Percentiles rank a stretch among this genome's conserved stretches.
phyloP scores from a whole-genome alignment of 2,113 vertebrate species.

The Laticauda colubrina region DNA sequence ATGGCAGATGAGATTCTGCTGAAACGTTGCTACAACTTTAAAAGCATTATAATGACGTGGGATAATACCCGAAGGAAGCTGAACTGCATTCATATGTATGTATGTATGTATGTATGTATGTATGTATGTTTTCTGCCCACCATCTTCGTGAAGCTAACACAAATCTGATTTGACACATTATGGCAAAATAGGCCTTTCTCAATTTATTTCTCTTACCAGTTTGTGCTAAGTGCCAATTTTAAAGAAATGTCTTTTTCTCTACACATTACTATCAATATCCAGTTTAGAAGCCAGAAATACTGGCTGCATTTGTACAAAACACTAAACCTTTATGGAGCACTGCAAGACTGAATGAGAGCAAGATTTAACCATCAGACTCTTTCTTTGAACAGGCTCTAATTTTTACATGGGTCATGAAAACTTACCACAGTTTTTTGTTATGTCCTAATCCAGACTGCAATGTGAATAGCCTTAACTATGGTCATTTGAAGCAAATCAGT shows the following conservation, averaged over 20 bases:
- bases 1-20: too few species aligned
- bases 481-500: not conserved
- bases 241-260: constrained; percentile 33
- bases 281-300: not conserved
- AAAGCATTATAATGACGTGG: too few species aligned
- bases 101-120: too few species aligned
- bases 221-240: constrained; percentile 23
- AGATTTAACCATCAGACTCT: not conserved
- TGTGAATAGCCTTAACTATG: not conserved
- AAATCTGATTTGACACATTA: not conserved
- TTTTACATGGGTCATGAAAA: not conserved
- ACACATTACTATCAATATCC: constrained; percentile 3
- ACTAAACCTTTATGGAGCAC: not conserved
- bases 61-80: too few species aligned
- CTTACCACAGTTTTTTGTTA: not conserved
- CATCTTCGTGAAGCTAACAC: constrained; percentile 44
- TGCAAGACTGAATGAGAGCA: not conserved
- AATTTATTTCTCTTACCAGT: constrained; percentile 45
- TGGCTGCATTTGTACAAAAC: not conserved
- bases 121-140: constrained; percentile 23
- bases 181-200: constrained; percentile 43
- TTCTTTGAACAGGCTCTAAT: not conserved
- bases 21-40: too few species aligned
- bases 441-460: not conserved
- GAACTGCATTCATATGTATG: too few species aligned